Percentiles rank a stretch among this genome's conserved stretches.
Evolutionary conservation across 2,797 vertebrate species (phyloP).

Genomic region (Otus scops): DNA sequence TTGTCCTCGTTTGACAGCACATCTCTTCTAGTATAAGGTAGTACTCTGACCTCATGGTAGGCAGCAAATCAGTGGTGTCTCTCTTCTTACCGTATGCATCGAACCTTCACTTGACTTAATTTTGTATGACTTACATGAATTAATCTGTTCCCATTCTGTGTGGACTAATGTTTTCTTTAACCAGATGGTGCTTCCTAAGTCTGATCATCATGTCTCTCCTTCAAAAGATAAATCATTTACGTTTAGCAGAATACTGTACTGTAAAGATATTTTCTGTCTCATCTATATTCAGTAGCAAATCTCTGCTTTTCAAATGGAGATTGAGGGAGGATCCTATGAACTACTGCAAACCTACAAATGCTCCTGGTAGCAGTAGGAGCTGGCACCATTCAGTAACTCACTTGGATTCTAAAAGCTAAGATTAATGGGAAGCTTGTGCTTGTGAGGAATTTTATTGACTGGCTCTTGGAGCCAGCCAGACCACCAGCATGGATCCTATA

Average conservation of each 20-base stretch:
- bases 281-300: neutral
- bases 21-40: neutral
- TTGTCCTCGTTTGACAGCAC: neutral
- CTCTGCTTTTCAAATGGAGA: neutral
- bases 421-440: neutral
- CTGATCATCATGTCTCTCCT: neutral
- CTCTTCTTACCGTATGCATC: neutral
- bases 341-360: neutral
- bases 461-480: neutral
- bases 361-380: neutral
- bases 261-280: neutral
- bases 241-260: neutral
- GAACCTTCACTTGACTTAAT: neutral
- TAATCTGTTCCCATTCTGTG: neutral
- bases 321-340: neutral
- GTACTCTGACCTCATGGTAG: neutral
- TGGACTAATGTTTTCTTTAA: neutral
- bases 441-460: neutral
- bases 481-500: neutral
- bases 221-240: neutral
- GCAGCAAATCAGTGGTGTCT: neutral
- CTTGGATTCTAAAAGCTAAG: neutral
- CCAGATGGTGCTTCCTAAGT: neutral
- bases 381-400: neutral
- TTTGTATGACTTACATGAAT: neutral